Percentiles rank a stretch among this genome's conserved stretches.
phyloP scores from a whole-genome alignment of 2,888 invertebrate genomes.

The Muscina levida region DNA sequence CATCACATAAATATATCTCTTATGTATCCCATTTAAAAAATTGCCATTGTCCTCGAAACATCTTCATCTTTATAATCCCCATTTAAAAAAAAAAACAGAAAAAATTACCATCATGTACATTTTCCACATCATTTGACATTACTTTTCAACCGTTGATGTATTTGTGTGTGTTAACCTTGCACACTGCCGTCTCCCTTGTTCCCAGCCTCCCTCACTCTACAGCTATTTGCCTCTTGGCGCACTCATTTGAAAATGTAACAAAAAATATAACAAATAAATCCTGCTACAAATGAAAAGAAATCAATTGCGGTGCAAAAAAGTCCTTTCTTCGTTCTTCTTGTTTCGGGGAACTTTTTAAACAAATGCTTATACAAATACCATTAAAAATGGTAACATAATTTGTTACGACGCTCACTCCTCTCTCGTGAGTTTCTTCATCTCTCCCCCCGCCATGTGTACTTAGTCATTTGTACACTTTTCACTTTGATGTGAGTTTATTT shows the following conservation, averaged over 20 bases:
- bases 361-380: constrained; percentile 75
- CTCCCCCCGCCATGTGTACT: neutral
- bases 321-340: neutral
- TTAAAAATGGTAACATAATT: constrained; percentile 77
- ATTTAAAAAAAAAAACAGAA: neutral
- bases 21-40: neutral
- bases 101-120: constrained; percentile 62
- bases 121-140: constrained; percentile 74
- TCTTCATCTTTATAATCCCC: constrained; percentile 48
- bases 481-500: constrained; percentile 18
- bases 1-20: too few species aligned
- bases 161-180: constrained; percentile 62
- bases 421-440: neutral
- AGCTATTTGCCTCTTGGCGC: constrained; percentile 61
- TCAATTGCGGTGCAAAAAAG: constrained; percentile 52
- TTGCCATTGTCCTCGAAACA: constrained; percentile 19
- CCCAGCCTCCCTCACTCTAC: too few species aligned
- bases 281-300: constrained; percentile 71
- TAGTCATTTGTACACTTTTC: constrained; percentile 40
- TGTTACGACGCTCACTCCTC: constrained; percentile 66
- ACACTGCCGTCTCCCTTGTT: constrained; percentile 32
- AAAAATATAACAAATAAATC: constrained; percentile 49
- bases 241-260: constrained; percentile 75
- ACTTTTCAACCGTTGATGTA: constrained; percentile 74
- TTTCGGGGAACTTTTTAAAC: constrained; percentile 39